These are phyloP conservation scores for Chymomyza procnemis DNA, from an alignment of 2,888 invertebrate genomes.

Conservation along the genomic window DNA sequence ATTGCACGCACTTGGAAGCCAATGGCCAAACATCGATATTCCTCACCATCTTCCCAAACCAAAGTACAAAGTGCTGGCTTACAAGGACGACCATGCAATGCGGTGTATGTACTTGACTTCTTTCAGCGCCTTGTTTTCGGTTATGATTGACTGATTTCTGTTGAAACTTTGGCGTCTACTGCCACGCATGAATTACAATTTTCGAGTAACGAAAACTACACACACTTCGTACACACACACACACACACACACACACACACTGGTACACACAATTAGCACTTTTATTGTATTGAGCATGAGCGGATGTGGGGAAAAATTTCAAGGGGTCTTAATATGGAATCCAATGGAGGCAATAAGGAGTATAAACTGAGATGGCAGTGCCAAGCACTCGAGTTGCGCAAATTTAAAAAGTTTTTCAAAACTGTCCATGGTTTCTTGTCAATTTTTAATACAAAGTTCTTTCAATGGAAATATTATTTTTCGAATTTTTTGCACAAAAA, in stretches of 20 bases:
- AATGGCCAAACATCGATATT: slow-evolving; percentile 34
- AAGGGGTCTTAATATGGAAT: too few species aligned
- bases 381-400: too few species aligned
- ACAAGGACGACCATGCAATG: neutral
- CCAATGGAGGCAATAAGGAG: too few species aligned
- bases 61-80: slow-evolving; percentile 4
- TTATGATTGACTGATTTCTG: slow-evolving; percentile 73
- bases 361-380: too few species aligned
- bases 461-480: too few species aligned
- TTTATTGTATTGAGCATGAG: slow-evolving; percentile 16
- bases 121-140: slow-evolving; percentile 44
- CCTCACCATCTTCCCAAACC: too few species aligned
- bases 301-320: too few species aligned
- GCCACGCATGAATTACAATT: slow-evolving; percentile 68
- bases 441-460: too few species aligned
- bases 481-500: too few species aligned
- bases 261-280: slow-evolving; percentile 60
- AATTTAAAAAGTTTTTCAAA: too few species aligned
- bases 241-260: slow-evolving; percentile 27
- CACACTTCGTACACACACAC: slow-evolving; percentile 21
- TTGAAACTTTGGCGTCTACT: slow-evolving; percentile 71
- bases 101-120: slow-evolving; percentile 14
- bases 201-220: slow-evolving; percentile 63
- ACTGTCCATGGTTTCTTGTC: too few species aligned
- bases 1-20: slow-evolving; percentile 51